Conservation (phyloP, 2,888 invertebrate genomes). For the Panopea generosa region DNA sequence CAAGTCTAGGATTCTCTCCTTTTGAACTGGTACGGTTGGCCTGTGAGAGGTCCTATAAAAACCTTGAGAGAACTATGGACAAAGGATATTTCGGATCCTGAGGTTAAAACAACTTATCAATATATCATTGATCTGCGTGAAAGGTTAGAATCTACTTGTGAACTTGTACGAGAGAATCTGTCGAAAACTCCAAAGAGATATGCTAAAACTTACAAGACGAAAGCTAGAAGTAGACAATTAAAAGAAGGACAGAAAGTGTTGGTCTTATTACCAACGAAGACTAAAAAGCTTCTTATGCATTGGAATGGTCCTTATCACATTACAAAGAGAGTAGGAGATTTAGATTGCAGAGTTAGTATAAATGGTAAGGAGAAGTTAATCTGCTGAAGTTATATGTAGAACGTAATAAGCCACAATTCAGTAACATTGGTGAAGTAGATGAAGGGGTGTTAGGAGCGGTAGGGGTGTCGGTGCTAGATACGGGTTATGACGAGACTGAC, state of each 20-base stretch:
- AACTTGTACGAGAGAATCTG: conserved; percentile 26
- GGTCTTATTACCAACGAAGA: conserved; percentile 62
- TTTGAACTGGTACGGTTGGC: conserved; percentile 44
- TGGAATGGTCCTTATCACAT: conserved; percentile 51
- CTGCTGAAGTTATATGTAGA: conserved; percentile 37
- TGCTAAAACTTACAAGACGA: conserved; percentile 51
- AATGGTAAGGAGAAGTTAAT: conserved; percentile 35
- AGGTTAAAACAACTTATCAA: conserved; percentile 7
- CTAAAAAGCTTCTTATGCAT: conserved; percentile 58
- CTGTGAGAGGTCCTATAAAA: conserved; percentile 58
- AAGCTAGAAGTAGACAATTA: conserved; percentile 27
- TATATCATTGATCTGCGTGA: conserved; percentile 52
- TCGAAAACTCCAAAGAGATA: conserved; percentile 14
- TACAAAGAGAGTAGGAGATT: conserved; percentile 7
- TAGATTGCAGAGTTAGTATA: conserved; percentile 47
- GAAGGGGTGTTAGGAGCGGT: neutral
- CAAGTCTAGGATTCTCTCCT: conserved; percentile 4
- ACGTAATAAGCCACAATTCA: too few relatives aligned
- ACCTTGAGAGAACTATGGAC: conserved; percentile 17
- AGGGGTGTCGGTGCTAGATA: neutral
- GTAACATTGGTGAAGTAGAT: neutral
- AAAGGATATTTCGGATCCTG: neutral
- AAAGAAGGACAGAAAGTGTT: conserved; percentile 55
- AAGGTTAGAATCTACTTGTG: conserved; percentile 41
- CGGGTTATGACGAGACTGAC: conserved; percentile 2